Conservation (phyloP, 2,888 invertebrate species). For the Argyra leucocephala region DNA sequence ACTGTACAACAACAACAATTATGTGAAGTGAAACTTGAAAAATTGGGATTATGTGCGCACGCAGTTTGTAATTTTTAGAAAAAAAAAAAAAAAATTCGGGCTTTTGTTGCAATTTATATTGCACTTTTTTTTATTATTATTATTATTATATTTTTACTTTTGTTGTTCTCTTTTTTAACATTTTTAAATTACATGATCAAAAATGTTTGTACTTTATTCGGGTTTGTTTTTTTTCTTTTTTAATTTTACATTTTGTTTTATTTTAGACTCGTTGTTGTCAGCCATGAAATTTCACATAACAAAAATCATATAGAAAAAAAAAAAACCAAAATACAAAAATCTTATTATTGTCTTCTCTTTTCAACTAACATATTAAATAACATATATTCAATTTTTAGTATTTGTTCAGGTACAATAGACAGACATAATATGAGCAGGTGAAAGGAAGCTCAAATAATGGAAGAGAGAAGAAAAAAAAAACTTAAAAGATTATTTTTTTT, state of each 20-base stretch:
- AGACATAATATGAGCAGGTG: conserved; percentile 1
- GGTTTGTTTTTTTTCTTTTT: too few species aligned
- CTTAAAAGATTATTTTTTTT: not conserved
- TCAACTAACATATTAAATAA: not conserved
- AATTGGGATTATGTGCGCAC: not conserved
- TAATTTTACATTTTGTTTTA: not conserved
- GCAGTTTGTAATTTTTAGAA: conserved; percentile 6
- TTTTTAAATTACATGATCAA: conserved; percentile 2
- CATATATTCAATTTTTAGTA: not conserved
- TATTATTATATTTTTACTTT: not conserved
- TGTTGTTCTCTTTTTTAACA: not conserved
- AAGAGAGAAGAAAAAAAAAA: not conserved
- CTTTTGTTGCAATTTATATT: conserved; percentile 1
- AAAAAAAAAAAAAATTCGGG: not conserved
- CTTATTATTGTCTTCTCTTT: not conserved
- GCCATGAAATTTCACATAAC: conserved; percentile 1
- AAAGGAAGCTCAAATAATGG: not conserved
- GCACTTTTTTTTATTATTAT: not conserved
- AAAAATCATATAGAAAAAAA: not conserved
- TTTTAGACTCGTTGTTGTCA: not conserved
- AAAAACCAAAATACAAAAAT: not conserved
- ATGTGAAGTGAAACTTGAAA: not conserved
- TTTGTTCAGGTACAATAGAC: conserved; percentile 6
- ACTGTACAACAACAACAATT: not conserved
- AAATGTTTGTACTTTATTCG: not conserved